phyloP scores from a whole-genome alignment of 2,113 vertebrate species.

The Isurus oxyrinchus region DNA sequence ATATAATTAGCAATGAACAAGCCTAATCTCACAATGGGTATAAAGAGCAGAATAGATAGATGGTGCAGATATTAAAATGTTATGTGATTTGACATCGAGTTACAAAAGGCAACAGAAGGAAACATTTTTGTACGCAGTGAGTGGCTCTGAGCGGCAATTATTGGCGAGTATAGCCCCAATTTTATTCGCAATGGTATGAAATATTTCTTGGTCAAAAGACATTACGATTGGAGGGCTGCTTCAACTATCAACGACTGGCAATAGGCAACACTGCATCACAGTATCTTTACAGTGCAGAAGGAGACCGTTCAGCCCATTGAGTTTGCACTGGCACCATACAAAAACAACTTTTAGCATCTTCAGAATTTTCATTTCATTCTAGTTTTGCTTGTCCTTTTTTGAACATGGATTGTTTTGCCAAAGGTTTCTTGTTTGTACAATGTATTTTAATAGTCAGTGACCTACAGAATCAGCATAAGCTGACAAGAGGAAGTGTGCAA shows the following conservation, averaged over 20 bases:
- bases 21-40: not conserved
- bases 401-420: not conserved
- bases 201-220: not conserved
- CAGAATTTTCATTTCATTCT: not conserved
- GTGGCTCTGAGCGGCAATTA: not conserved
- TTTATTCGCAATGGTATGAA: too few species aligned
- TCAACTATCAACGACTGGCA: too few species aligned
- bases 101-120: too few species aligned
- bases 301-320: too few species aligned
- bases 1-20: not conserved
- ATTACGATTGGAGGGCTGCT: not conserved
- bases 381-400: not conserved
- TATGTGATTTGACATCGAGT: not conserved
- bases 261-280: too few species aligned
- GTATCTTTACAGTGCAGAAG: not conserved
- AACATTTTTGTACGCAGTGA: too few species aligned
- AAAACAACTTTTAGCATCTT: too few species aligned
- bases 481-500: not conserved
- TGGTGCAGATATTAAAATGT: not conserved
- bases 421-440: not conserved
- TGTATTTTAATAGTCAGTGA: not conserved
- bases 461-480: not conserved
- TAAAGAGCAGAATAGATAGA: not conserved
- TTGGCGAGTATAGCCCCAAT: too few species aligned
- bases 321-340: not conserved